Evolutionary conservation across 2,113 vertebrate genomes (phyloP), one percentile per base, ranked within the genome.

Genomic region (Cercocebus atys): DNA sequence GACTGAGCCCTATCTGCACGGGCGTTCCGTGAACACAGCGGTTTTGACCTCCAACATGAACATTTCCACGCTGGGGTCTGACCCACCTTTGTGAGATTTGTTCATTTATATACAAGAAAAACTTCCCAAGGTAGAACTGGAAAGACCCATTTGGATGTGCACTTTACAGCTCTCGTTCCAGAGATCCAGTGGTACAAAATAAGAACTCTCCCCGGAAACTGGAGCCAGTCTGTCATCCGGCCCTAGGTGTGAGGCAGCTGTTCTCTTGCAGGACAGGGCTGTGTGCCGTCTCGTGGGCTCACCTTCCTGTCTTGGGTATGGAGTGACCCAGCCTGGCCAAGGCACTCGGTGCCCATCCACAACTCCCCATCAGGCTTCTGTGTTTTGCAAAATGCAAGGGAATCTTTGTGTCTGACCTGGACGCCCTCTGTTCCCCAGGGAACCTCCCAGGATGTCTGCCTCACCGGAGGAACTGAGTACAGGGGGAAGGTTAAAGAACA

Each of bases 401-500:
- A 80, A 73, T 52, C 47, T 86, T 40, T 0, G 12, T 5, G 0
- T 79, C n/a, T 55, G 90, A n/a, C 0, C 97, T 93, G 96, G 98
- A 98, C 2, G 43, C 52, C 75, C 76, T 3, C 1, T 57, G 3
- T 90, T 94, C 85, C 75, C 94, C 0, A 78, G 6, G 0, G 47
- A 93, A 96, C 76, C 0, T 10, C 50, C 95, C 97, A 98, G 72
- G 97, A 96, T 95, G 90, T 52, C 97, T 9, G 6, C 94, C 82
- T 97, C 98, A 0, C 97, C 98, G 79, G 99, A 98, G 0, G 14
- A 93, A 52, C 93, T 99, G 86, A 79, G 97, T n/a, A 97, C 99
- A 91, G 91, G 98, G 84, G 98, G 98, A 0, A 23, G 95, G 0
- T 16, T 98, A 0, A 98, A 73, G 50, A 99, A 99, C 98, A 97